phyloP scores from a whole-genome alignment of 2,888 invertebrate genomes.

The Mesorhabditis spiculigera region DNA sequence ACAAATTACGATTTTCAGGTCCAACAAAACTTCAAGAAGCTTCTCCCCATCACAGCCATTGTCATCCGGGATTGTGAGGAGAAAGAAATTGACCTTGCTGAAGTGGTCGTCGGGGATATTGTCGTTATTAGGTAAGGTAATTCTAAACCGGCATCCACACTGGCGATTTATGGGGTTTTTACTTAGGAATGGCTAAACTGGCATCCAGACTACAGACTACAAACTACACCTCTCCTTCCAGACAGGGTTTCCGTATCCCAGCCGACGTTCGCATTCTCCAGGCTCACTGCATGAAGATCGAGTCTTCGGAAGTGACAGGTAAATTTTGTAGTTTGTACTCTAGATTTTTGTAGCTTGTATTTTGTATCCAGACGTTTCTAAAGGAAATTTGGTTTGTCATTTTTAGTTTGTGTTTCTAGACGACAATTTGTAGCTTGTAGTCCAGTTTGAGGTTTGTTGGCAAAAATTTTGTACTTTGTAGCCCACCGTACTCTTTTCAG shows the following conservation, averaged over 20 bases:
- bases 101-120: slow-evolving; percentile 59
- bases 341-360: slow-evolving; percentile 13
- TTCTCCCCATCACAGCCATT: slow-evolving; percentile 44
- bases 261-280: slow-evolving; percentile 56
- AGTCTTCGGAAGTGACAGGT: slow-evolving; percentile 43
- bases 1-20: slow-evolving; percentile 24
- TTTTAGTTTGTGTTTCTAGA: slow-evolving; percentile 10
- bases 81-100: slow-evolving; percentile 62
- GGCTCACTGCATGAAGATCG: slow-evolving; percentile 57
- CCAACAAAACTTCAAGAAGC: slow-evolving; percentile 43
- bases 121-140: slow-evolving; percentile 40
- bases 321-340: not conserved
- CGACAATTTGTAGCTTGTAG: too few relatives aligned
- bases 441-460: too few relatives aligned
- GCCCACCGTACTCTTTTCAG: slow-evolving; percentile 23
- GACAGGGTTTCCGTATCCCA: slow-evolving; percentile 54
- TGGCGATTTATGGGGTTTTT: slow-evolving; percentile 7
- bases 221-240: too few relatives aligned
- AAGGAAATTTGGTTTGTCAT: slow-evolving; percentile 5
- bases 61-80: slow-evolving; percentile 85
- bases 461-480: too few relatives aligned
- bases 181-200: not conserved
- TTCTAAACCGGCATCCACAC: too few relatives aligned
- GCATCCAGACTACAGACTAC: too few relatives aligned
- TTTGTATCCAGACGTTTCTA: not conserved